These are phyloP conservation scores for Polyergus mexicanus DNA, from an alignment of 1,140 invertebrate genomes.

Conservation along the genomic window DNA sequence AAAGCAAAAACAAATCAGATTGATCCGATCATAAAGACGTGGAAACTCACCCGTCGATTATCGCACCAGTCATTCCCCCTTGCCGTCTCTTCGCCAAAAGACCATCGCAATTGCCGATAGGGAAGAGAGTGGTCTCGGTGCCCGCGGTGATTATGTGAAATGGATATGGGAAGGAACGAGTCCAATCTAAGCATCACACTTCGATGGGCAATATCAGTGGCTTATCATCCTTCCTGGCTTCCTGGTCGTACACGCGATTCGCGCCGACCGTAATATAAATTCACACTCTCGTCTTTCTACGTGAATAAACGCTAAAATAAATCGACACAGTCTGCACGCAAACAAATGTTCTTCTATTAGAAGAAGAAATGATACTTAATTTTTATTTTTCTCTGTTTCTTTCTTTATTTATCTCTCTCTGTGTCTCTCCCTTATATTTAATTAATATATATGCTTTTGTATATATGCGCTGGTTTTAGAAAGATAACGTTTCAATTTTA, in stretches of 20 bases:
- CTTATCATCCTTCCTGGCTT: conserved; percentile 76
- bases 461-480: too few relatives aligned
- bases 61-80: conserved; percentile 13
- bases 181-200: conserved; percentile 80
- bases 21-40: conserved; percentile 60
- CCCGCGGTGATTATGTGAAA: conserved; percentile 77
- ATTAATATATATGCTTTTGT: not conserved
- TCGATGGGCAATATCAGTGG: conserved; percentile 81
- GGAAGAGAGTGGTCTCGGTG: conserved; percentile 56
- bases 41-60: conserved; percentile 74
- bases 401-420: not conserved
- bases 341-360: conserved; percentile 1
- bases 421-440: too few relatives aligned
- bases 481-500: not conserved
- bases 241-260: conserved; percentile 36
- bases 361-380: not conserved
- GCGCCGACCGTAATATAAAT: conserved; percentile 72
- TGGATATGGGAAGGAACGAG: conserved; percentile 79
- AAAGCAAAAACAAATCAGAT: conserved; percentile 51
- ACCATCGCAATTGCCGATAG: conserved; percentile 71
- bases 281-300: conserved; percentile 52
- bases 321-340: conserved; percentile 22
- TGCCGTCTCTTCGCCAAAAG: conserved; percentile 40
- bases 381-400: too few relatives aligned
- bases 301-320: conserved; percentile 51